Evolutionary conservation across 2,797 vertebrate genomes (phyloP).

Genomic region (Neopelma chrysocephalum): DNA sequence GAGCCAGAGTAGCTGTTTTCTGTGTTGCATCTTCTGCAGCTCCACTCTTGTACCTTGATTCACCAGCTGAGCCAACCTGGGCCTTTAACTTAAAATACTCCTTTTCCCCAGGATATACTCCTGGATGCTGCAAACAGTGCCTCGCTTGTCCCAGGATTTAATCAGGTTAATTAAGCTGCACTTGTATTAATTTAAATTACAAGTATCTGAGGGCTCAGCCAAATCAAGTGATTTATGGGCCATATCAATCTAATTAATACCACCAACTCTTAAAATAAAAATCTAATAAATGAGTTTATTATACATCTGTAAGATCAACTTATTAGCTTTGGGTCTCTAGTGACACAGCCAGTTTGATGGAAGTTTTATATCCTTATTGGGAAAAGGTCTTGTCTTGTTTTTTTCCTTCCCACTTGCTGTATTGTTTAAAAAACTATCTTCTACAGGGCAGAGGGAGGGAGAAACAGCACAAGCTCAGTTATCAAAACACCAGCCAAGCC

Average conservation of each 20-base stretch:
- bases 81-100: not conserved
- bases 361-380: not conserved
- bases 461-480: not conserved
- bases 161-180: slow-evolving; percentile 66
- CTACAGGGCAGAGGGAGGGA: not conserved
- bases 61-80: not conserved
- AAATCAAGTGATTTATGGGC: slow-evolving; percentile 61
- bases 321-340: slow-evolving; percentile 32
- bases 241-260: slow-evolving; percentile 66
- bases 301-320: slow-evolving; percentile 16
- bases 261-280: slow-evolving; percentile 66
- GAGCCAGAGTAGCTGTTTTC: not conserved
- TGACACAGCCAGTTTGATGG: not conserved
- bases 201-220: slow-evolving; percentile 58
- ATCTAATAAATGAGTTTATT: slow-evolving; percentile 61
- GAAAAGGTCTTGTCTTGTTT: not conserved
- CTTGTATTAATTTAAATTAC: slow-evolving; percentile 65
- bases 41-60: not conserved
- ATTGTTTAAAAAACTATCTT: not conserved
- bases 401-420: not conserved
- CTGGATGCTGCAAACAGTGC: not conserved
- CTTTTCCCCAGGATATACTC: not conserved
- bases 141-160: slow-evolving; percentile 29
- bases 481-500: not conserved
- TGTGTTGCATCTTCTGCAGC: not conserved